Conservation (phyloP, 1,140 invertebrate species). For the Aphaenogaster floridana region DNA sequence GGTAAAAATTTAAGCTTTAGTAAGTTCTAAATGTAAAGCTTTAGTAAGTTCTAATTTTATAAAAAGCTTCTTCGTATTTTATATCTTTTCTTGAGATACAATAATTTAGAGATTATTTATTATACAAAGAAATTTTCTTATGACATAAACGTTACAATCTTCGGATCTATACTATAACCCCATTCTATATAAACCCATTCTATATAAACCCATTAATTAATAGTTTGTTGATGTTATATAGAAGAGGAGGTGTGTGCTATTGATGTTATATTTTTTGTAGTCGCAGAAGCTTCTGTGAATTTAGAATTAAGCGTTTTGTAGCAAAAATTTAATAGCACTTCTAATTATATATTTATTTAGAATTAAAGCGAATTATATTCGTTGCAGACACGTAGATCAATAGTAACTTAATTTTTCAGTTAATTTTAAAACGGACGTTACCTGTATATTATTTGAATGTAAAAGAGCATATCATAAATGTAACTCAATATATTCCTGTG, state of each 20-base stretch:
- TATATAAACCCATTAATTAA: not conserved
- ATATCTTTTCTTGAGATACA: not conserved
- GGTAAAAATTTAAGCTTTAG: not conserved
- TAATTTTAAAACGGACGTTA: not conserved
- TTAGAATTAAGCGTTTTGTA: not conserved
- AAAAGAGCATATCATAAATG: not conserved
- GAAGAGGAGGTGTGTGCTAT: not conserved
- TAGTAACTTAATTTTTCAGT: not conserved
- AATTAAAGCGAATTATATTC: slow-evolving; percentile 20
- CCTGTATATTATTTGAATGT: not conserved
- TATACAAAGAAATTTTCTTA: not conserved
- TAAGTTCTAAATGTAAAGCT: not conserved
- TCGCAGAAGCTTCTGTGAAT: not conserved
- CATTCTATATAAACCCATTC: not conserved
- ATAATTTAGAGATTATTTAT: not conserved
- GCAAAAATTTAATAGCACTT: not conserved
- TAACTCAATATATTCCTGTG: not conserved
- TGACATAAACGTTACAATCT: not conserved
- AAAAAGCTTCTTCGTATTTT: not conserved
- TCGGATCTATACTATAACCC: too few relatives aligned
- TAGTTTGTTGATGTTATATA: not conserved
- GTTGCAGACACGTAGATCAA: not conserved
- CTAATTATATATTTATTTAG: slow-evolving; percentile 6
- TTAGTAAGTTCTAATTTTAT: not conserved
- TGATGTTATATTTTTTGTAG: not conserved